Evolutionary conservation across 2,113 vertebrate genomes (phyloP), one percentile per base, ranked within the genome.

Genomic region (Eudorcas thomsonii): DNA sequence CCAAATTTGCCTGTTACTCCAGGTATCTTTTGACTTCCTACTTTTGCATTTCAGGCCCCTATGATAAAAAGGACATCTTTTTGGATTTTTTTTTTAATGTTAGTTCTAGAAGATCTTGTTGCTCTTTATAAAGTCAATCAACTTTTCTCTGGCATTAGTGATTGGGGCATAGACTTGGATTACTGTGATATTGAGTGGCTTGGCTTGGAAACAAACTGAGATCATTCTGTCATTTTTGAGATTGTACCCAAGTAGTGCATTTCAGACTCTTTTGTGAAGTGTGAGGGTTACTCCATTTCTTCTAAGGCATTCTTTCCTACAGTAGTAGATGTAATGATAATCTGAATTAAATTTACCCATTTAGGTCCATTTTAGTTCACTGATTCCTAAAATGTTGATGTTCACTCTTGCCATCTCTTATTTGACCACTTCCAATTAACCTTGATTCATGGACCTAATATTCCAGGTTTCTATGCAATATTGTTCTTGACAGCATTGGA

Each of bases 121-220:
- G 0, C n/a, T 71, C 67, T 39, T 39, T 19, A 39, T 39, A 71
- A 71, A 71, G 11, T 36, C 2, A 0, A 36, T 36, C 9, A 71
- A 23, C n/a, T 71, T 71, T 5, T 71, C n/a, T 71, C n/a, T 71
- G n/a, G n/a, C 67, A 39, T 39, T 71, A 39, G n/a, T 39, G n/a
- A 71, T 71, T 12, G 10, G 67, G 67, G 19, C 5, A 12, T 71
- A 71, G n/a, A 39, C 67, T 39, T 71, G 19, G 21, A 39, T 71
- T 71, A 71, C 67, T 39, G 5, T 71, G n/a, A 71, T 71, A 71
- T 12, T 71, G 67, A 71, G 36, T 39, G n/a, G n/a, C 67, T 23
- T 39, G n/a, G 10, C n/a, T 71, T 71, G 67, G n/a, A 39, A 71
- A 39, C 67, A 71, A 71, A 71, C 10, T 0, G 0, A 39, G 16